Evolutionary conservation across 2,113 vertebrate species (phyloP).

Genomic region (Myiagra hebetior): DNA sequence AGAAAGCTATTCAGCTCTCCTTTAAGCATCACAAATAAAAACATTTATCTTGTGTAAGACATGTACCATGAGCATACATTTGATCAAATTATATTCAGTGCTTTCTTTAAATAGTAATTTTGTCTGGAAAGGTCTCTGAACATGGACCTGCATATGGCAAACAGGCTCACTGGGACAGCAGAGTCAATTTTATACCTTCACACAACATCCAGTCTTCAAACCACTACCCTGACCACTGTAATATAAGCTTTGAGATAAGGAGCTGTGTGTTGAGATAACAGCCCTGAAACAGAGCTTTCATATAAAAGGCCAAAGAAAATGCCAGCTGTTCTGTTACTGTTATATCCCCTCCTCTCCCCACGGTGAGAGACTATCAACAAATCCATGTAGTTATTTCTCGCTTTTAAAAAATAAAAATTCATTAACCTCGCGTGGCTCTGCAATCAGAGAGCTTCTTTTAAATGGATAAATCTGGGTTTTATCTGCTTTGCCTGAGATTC

Average conservation of each 20-base stretch:
- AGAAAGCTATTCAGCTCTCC: neutral
- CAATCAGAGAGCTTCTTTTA: constrained; percentile 56
- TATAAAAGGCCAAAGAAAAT: constrained; percentile 40
- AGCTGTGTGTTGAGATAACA: constrained; percentile 14
- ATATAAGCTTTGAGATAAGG: constrained; percentile 46
- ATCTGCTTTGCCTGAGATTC: constrained; percentile 58
- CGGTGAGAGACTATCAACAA: neutral
- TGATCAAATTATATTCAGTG: neutral
- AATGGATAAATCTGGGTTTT: constrained; percentile 52
- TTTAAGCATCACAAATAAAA: constrained; percentile 7
- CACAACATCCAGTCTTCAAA: constrained; percentile 4
- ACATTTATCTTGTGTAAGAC: neutral
- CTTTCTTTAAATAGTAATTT: neutral
- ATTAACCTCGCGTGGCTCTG: constrained; percentile 23
- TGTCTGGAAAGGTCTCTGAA: neutral
- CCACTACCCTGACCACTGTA: neutral
- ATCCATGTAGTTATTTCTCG: constrained; percentile 15
- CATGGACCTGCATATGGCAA: neutral
- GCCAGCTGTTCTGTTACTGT: constrained; percentile 26
- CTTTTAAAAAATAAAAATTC: constrained; percentile 53
- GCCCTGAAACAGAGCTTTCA: constrained; percentile 23
- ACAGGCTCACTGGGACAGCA: neutral
- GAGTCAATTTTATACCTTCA: constrained; percentile 20
- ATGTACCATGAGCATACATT: neutral
- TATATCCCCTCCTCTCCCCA: neutral